Conservation (phyloP, 2,113 vertebrate species). For the Nycticorax nycticorax region DNA sequence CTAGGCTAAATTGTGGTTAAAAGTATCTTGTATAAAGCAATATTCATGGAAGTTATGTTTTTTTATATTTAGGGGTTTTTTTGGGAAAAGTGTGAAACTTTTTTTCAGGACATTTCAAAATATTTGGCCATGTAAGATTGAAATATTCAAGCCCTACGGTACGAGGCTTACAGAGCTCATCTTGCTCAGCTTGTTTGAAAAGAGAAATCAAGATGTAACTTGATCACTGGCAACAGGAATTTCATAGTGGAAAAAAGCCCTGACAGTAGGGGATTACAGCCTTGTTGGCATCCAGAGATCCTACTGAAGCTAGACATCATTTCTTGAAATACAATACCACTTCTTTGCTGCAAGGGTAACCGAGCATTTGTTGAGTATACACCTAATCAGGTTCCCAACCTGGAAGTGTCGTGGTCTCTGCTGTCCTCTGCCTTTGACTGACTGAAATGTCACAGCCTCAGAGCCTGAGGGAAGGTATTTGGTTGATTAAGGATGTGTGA, state of each 20-base stretch:
- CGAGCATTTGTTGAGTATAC: neutral
- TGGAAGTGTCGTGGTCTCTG: neutral
- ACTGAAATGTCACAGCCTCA: neutral
- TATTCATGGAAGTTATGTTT: neutral
- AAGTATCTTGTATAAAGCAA: neutral
- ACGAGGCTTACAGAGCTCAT: neutral
- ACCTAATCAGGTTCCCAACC: neutral
- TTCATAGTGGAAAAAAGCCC: neutral
- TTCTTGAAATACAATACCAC: neutral
- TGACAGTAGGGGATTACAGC: neutral
- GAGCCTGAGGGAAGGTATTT: neutral
- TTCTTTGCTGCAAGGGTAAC: neutral
- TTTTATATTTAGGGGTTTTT: rapidly evolving
- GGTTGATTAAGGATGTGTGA: neutral
- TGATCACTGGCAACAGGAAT: neutral
- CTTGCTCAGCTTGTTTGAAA: neutral
- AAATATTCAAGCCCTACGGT: neutral
- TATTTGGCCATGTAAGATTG: neutral
- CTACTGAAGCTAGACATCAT: neutral
- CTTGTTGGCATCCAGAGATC: neutral
- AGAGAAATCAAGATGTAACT: neutral
- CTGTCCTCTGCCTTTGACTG: conserved; percentile 9
- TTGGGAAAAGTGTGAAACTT: neutral
- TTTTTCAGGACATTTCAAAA: neutral
- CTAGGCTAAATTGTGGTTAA: neutral